Evolutionary conservation across 2,797 vertebrate species (phyloP).

Genomic region (Petrocephalus schoutedeni): DNA sequence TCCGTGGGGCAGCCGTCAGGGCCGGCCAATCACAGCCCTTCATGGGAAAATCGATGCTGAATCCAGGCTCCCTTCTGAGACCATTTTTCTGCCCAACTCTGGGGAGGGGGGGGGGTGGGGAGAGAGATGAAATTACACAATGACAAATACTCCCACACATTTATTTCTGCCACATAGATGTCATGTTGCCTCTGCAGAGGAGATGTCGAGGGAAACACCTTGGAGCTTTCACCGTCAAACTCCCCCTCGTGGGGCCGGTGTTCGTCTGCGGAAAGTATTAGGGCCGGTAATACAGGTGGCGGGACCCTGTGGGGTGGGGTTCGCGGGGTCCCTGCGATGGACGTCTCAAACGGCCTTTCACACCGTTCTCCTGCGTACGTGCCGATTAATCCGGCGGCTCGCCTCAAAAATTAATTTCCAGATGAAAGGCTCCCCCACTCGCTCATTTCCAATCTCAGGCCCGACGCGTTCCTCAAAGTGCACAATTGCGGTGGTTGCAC

Average conservation of each 20-base stretch:
- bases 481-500: background rate
- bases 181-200: background rate
- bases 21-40: constrained; percentile 25
- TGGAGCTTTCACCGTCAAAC: background rate
- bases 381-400: background rate
- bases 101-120: background rate
- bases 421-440: constrained; percentile 11
- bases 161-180: background rate
- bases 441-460: background rate
- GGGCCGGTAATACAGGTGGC: background rate
- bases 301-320: background rate
- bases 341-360: background rate
- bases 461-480: background rate
- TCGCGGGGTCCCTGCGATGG: background rate
- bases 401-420: constrained; percentile 2
- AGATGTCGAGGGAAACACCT: background rate
- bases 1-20: background rate
- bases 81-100: constrained; percentile 7
- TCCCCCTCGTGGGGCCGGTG: background rate
- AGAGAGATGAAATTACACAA: background rate
- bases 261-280: background rate
- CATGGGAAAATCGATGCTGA: constrained; percentile 18
- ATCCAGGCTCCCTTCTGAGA: background rate
- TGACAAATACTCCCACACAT: constrained; percentile 17
- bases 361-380: background rate